Evolutionary conservation across 1,140 invertebrate species (phyloP), one percentile per base, ranked within the genome.

Genomic region (Cyclargus thomasi): DNA sequence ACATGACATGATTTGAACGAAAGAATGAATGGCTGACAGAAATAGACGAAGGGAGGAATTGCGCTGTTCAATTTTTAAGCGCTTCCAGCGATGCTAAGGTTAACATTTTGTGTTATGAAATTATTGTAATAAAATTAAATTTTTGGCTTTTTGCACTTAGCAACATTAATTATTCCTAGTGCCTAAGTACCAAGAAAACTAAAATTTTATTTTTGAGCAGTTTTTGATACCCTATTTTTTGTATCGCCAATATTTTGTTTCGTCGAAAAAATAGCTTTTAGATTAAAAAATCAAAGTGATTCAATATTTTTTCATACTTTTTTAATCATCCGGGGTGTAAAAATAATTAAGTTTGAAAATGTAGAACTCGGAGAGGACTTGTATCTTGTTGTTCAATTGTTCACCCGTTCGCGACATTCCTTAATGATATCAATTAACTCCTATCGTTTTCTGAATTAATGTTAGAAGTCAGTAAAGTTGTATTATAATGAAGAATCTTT

Each of bases 31-130:
- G 80, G 82, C 73, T 81, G 78, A 82, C 82, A 82, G 76, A 82
- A 86, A 85, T 86, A 83, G 82, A 78, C 73, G 75, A 81, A 83
- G 83, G 82, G 83, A 79, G 79, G 81, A 75, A 76, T 76, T 67
- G 67, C 63, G 39, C 17, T 59, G 17, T 66, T 55, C 1, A 10
- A 68, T 64, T 64, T 67, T 67, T 67, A 53, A 71, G 79, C 77
- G 75, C 70, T 75, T 72, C 20, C 53, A 74, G 74, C 73, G 77
- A n/a, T n/a, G n/a, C n/a, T n/a, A n/a, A n/a, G n/a, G n/a, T n/a
- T n/a, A n/a, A 29, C 29, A 29, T 29, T 29, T 29, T 29, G 23
- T 29, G n/a, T n/a, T n/a, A n/a, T n/a, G n/a, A n/a, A n/a, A n/a
- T n/a, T n/a, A n/a, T n/a, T n/a, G n/a, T n/a, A n/a, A n/a, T n/a